Conservation (phyloP, 2,113 vertebrate genomes). For the Ammodytes marinus region DNA sequence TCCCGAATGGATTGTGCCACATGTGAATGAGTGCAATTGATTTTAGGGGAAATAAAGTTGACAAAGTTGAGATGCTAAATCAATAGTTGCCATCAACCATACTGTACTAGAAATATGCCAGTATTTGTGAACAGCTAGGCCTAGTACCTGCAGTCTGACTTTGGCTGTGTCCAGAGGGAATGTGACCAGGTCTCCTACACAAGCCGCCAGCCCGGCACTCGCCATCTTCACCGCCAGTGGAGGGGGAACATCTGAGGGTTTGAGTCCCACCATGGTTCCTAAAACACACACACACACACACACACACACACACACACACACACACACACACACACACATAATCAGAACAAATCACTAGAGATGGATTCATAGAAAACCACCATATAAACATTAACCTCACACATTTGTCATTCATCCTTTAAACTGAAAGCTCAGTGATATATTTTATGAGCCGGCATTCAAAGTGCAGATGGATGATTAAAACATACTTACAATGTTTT, state of each 20-base stretch:
- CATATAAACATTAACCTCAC: conserved; percentile 8
- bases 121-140: background rate
- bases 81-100: conserved; percentile 9
- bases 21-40: conserved; percentile 19
- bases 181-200: conserved; percentile 89
- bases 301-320: conserved; percentile 15
- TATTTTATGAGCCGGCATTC: background rate
- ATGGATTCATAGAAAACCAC: background rate
- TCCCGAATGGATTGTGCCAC: background rate
- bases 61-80: conserved; percentile 6
- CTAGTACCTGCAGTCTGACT: conserved; percentile 86
- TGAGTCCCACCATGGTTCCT: conserved; percentile 85
- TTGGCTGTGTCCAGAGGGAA: conserved; percentile 90
- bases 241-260: conserved; percentile 85
- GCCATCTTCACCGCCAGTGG: conserved; percentile 88
- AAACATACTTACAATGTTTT: conserved; percentile 66
- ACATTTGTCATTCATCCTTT: conserved; percentile 1
- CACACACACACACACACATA: background rate
- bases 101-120: background rate
- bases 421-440: background rate
- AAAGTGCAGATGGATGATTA: background rate
- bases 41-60: background rate
- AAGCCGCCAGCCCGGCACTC: conserved; percentile 88
- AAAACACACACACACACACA: background rate
- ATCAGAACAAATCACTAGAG: background rate